phyloP scores from a whole-genome alignment of 2,113 vertebrate species.

The Hydrolagus affinis region DNA sequence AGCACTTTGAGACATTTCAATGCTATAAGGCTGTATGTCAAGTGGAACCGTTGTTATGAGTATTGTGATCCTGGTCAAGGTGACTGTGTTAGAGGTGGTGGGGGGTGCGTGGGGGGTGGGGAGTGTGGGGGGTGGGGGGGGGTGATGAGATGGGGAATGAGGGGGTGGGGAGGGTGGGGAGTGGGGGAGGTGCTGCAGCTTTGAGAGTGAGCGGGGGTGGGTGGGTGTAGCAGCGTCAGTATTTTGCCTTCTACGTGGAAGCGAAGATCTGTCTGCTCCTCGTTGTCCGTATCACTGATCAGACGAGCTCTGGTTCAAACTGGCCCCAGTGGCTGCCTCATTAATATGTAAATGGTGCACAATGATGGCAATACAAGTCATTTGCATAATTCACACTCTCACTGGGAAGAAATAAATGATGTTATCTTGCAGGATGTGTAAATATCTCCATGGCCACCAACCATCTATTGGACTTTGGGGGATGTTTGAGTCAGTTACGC shows the following conservation, averaged over 20 bases:
- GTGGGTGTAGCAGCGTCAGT: no score
- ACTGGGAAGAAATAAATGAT: slow-evolving; percentile 18
- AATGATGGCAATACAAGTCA: neutral
- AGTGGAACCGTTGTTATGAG: no score
- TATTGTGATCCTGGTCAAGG: no score
- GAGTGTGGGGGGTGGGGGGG: neutral
- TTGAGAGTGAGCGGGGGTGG: neutral
- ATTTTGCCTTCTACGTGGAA: no score
- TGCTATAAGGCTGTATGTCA: no score
- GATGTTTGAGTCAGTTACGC: no score
- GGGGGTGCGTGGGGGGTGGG: neutral
- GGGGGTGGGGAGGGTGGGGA: no score
- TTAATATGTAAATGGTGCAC: slow-evolving; percentile 1
- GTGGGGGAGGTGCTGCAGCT: neutral
- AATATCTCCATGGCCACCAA: slow-evolving; percentile 2
- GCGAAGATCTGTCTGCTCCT: neutral
- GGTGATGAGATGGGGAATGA: no score
- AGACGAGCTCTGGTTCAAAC: neutral
- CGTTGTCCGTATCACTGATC: neutral
- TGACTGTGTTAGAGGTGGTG: no score
- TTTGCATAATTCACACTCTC: slow-evolving; percentile 16
- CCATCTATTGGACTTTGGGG: neutral
- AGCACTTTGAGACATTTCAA: no score
- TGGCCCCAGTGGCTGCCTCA: neutral
- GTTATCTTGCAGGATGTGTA: neutral